Evolutionary conservation across 1,140 invertebrate genomes (phyloP), one percentile per base, ranked within the genome.

Genomic region (Eumaeus atala): DNA sequence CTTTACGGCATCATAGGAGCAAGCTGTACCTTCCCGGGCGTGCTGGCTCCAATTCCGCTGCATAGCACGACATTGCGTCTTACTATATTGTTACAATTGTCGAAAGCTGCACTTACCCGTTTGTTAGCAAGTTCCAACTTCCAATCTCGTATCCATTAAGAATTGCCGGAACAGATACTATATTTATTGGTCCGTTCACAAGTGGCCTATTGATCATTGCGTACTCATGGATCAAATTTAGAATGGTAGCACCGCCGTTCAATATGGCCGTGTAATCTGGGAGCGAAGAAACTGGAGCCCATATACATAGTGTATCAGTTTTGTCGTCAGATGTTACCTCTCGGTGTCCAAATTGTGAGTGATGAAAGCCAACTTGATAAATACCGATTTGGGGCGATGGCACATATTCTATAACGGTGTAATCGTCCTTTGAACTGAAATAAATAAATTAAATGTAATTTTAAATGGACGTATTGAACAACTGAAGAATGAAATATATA

Each of bases 51-150:
- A n/a, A n/a, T n/a, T n/a, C n/a, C n/a, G n/a, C n/a, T n/a, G n/a
- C n/a, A n/a, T n/a, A n/a, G n/a, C n/a, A n/a, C n/a, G n/a, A n/a
- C n/a, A 47, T 10, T 47, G 16, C 28, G 17, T n/a, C 11, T 17
- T 11, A 47, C 21, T 48, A 11, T 48, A 21, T 16, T 47, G 12
- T 12, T 11, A 44, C 11, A 14, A 35, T 44, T 12, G 12, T 16
- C 42, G 10, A 47, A 17, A 44, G 10, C 17, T 47, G 17, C 18
- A 60, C 74, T 74, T 58, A 84, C 81, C 76, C 69, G 61, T 74
- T 80, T 6, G 82, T 85, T n/a, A 83, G 58, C 21, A 81, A 64
- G 67, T 78, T 81, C 79, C 79, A 85, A 57, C 79, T 83, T 7
- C 64, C 70, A 51, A 77, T 69, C 54, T 85, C 82, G 59, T 81